Base-by-base conservation (phyloP, 2,113 vertebrate species). In the Stictonetta naevosa region DNA sequence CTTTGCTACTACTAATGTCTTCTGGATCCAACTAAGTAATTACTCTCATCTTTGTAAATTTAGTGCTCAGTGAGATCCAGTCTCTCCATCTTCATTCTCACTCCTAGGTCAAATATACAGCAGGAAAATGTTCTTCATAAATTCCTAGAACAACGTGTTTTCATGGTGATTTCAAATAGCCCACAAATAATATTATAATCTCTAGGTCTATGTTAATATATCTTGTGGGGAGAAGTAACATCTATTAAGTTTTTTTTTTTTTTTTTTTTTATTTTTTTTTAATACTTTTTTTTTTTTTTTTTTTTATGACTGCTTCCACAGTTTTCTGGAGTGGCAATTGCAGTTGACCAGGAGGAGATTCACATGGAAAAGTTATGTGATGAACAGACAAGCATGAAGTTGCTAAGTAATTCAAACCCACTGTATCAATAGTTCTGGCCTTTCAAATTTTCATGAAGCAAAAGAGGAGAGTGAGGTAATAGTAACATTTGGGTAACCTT, bases 1-100 rank as follows among this genome's bases (percentile, higher is more conserved):
- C 20, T 79, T 68, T 16, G 5, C 21, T 76, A 5, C 7, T 42
- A 21, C 0, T 0, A 86, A n/a, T 33, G 12, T 3, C 28, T 83
- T 72, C 56, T 53, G 64, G 77, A 62, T n/a, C 3, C 8, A 44
- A 17, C 17, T 20, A 53, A 64, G 6, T 25, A 23, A 34, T 6
- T 20, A 9, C 52, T 90, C 40, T 44, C 0, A 3, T 28, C 8
- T 34, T 81, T 1, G 1, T 60, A 28, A 58, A 38, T 0, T 18
- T 62, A 69, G 8, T 53, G 10, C 10, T 86, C 31, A 72, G 33
- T 44, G 15, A 4, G 22, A 77, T 50, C 1, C 2, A 60, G 2
- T 6, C 79, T 69, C 63, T 78, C 20, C 13, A 40, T 13, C 23
- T 59, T 84, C 26, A 34, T 1, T 4, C 4, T 86, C 16, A 33